These are phyloP conservation scores for Drepana falcataria DNA, from an alignment of 2,888 invertebrate genomes.

Conservation along the genomic window DNA sequence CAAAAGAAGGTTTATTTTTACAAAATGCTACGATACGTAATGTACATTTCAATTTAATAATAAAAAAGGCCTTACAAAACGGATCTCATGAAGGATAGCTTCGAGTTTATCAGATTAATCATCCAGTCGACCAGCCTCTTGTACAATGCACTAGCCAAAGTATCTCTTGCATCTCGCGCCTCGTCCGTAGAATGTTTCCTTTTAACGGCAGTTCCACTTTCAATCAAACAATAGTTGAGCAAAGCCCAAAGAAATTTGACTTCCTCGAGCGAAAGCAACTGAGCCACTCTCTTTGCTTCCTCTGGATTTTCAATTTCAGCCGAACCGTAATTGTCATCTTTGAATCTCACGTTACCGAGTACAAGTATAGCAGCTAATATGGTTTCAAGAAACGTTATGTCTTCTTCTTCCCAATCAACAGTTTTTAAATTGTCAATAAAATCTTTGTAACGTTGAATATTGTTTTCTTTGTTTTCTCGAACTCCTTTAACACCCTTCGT, in stretches of 20 bases:
- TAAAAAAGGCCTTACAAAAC: slow-evolving; percentile 85
- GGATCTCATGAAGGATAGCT: slow-evolving; percentile 89
- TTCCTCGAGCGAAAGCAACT: slow-evolving; percentile 86
- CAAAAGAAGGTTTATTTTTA: slow-evolving; percentile 4
- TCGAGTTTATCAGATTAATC: slow-evolving; percentile 90
- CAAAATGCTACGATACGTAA: neutral
- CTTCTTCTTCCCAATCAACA: slow-evolving; percentile 85
- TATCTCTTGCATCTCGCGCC: slow-evolving; percentile 90
- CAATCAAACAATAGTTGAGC: slow-evolving; percentile 90
- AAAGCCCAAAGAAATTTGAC: slow-evolving; percentile 92
- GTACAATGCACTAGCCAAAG: slow-evolving; percentile 90
- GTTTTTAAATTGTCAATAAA: slow-evolving; percentile 81
- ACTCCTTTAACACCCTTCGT: slow-evolving; percentile 79
- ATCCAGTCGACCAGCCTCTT: slow-evolving; percentile 93
- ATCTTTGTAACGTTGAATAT: slow-evolving; percentile 81
- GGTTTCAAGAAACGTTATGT: slow-evolving; percentile 84
- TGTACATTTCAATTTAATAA: neutral
- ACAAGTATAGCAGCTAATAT: slow-evolving; percentile 86
- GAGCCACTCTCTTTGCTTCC: slow-evolving; percentile 84
- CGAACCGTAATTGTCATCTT: slow-evolving; percentile 80
- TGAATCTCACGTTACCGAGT: slow-evolving; percentile 89
- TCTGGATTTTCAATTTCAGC: slow-evolving; percentile 87
- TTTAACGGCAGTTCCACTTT: slow-evolving; percentile 83
- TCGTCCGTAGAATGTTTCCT: slow-evolving; percentile 86
- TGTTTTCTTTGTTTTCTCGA: slow-evolving; percentile 82